phyloP scores from a whole-genome alignment of 2,113 vertebrate genomes.

The Cyprinodon variegatus region DNA sequence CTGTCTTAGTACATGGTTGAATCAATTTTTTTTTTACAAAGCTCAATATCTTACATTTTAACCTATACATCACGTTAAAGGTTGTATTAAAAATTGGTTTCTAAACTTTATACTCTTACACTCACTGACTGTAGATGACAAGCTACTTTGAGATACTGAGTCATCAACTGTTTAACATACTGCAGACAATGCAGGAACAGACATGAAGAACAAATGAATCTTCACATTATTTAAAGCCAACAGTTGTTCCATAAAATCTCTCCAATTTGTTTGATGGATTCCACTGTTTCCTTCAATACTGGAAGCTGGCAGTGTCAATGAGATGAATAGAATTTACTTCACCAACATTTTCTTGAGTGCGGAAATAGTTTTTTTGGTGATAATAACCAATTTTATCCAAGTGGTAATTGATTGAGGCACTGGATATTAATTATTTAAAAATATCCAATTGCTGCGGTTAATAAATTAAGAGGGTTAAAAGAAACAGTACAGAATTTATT shows the following conservation, averaged over 20 bases:
- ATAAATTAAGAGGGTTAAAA: conserved; percentile 53
- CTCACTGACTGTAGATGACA: conserved; percentile 17
- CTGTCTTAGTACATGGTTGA: conserved; percentile 25
- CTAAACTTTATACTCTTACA: conserved; percentile 16
- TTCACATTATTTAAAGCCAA: conserved; percentile 51
- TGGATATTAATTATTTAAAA: conserved; percentile 60
- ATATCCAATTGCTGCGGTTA: conserved; percentile 67
- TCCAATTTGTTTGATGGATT: conserved; percentile 54
- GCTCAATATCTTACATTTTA: conserved; percentile 39
- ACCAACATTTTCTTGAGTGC: conserved; percentile 8
- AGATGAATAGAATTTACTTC: conserved; percentile 15
- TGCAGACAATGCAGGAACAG: conserved; percentile 41
- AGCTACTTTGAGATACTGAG: conserved; percentile 11
- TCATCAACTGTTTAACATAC: conserved; percentile 39
- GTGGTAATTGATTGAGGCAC: conserved; percentile 62
- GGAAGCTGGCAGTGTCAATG: conserved; percentile 36
- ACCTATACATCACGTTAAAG: conserved; percentile 35
- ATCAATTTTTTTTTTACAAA: conserved; percentile 47
- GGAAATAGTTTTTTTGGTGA: conserved; percentile 41
- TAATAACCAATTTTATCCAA: conserved; percentile 38
- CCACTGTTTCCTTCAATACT: conserved; percentile 12
- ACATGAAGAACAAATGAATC: conserved; percentile 45
- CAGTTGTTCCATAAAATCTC: conserved; percentile 38
- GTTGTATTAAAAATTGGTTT: conserved; percentile 40
- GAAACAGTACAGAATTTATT: conserved; percentile 22